Evolutionary conservation across 1,140 invertebrate genomes (phyloP), one percentile per base, ranked within the genome.

Genomic region (Drosophila repleta): DNA sequence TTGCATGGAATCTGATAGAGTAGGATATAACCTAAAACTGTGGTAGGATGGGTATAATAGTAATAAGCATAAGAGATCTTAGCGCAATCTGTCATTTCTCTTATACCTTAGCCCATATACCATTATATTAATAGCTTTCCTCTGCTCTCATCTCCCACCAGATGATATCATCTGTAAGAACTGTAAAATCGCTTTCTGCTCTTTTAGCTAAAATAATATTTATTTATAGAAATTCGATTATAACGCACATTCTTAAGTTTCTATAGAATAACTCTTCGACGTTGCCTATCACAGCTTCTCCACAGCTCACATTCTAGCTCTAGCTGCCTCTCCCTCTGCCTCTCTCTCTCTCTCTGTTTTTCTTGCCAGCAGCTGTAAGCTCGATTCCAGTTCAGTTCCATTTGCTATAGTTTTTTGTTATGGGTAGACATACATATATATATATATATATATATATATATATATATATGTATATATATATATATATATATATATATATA

Each of bases 211-310:
- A 56, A 63, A 20, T 39, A 45, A 52, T 24, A 51, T 57, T 71
- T 71, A 52, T 71, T 71, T 66, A 45, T 66, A 71, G 62, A 71
- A 70, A 66, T 66, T 71, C 62, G 53, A 45, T 71, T 70, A 41
- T 51, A 26, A 43, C 10, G 43, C 37, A 18, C 67, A 70, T 65
- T 64, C 52, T 51, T 45, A 58, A 37, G 32, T 49, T 58, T 35
- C 61, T 43, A 52, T 52, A 37, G 68, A 66, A 66, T 65, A 46
- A 11, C 56, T 32, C 39, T 18, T 1, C 32, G 6, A 17, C 32
- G 13, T 37, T 37, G 20, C 39, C 37, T 43, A 45, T 37, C 51
- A 51, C 37, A 69, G n/a, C 48, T 51, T 18, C 10, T 15, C 48
- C 48, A n/a, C 24, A 21, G 21, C 13, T n/a, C 46, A 7, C 21